Conservation (phyloP, 2,797 vertebrate species). For the Sphenopsis melanotis region DNA sequence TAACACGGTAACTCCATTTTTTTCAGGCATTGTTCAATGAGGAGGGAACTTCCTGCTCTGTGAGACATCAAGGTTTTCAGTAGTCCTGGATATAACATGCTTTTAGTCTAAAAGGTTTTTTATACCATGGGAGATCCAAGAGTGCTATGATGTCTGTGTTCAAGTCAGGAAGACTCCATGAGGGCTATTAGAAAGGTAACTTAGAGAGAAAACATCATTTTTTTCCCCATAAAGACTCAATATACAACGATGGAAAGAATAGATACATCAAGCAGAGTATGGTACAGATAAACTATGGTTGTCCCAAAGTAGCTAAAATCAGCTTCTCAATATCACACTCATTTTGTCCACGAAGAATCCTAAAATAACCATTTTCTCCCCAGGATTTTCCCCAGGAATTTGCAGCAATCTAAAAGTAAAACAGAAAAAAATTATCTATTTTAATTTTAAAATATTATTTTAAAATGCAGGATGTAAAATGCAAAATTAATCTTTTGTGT, state of each 20-base stretch:
- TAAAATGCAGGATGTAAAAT: not conserved
- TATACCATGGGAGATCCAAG: not conserved
- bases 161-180: not conserved
- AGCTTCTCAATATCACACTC: slow-evolving; percentile 80
- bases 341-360: slow-evolving; percentile 77
- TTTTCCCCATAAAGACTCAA: not conserved
- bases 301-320: slow-evolving; percentile 72
- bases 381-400: slow-evolving; percentile 80
- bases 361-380: slow-evolving; percentile 81
- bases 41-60: not conserved
- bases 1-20: not conserved
- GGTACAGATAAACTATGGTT: not conserved
- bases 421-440: not conserved
- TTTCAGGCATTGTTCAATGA: not conserved
- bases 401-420: slow-evolving; percentile 71
- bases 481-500: not conserved
- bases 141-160: not conserved
- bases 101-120: not conserved
- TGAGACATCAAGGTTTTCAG: not conserved
- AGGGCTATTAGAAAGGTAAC: not conserved
- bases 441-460: not conserved
- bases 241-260: not conserved
- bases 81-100: not conserved
- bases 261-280: not conserved
- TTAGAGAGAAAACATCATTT: not conserved